These are phyloP conservation scores for Teleogryllus occipitalis DNA, from an alignment of 1,140 invertebrate species.

Conservation along the genomic window DNA sequence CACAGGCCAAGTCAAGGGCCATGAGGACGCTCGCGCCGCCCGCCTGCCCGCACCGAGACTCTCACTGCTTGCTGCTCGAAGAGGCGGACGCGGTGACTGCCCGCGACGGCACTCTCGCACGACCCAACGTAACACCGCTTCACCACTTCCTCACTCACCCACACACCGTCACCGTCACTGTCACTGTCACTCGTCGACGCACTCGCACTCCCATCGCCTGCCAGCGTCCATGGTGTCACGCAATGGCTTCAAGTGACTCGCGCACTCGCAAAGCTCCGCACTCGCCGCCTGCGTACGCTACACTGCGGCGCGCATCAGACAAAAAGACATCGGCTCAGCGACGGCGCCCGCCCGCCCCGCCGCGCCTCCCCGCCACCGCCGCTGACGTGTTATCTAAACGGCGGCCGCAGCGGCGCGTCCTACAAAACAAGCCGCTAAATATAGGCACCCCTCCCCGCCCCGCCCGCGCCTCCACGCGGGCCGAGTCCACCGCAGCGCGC, in stretches of 20 bases:
- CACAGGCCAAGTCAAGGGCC: not conserved
- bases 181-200: too few species aligned
- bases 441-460: not conserved
- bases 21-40: not conserved
- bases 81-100: not conserved
- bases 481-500: conserved; percentile 7
- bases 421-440: not conserved
- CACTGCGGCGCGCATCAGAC: not conserved
- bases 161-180: too few species aligned
- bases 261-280: too few species aligned
- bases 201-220: too few species aligned
- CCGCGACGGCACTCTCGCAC: too few species aligned
- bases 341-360: too few species aligned
- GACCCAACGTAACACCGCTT: too few species aligned
- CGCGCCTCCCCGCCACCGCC: too few species aligned
- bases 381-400: conserved; percentile 3
- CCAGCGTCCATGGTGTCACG: too few species aligned
- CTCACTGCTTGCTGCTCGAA: not conserved
- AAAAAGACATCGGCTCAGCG: too few species aligned
- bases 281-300: not conserved
- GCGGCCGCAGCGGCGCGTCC: not conserved
- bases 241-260: too few species aligned
- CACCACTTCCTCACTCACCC: too few species aligned
- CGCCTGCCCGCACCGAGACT: not conserved
- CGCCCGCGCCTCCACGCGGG: conserved; percentile 21